Evolutionary conservation across 35 echinoderm and acorn worm species (phyloP).

Genomic region (Hemicentrotus pulcherrimus): DNA sequence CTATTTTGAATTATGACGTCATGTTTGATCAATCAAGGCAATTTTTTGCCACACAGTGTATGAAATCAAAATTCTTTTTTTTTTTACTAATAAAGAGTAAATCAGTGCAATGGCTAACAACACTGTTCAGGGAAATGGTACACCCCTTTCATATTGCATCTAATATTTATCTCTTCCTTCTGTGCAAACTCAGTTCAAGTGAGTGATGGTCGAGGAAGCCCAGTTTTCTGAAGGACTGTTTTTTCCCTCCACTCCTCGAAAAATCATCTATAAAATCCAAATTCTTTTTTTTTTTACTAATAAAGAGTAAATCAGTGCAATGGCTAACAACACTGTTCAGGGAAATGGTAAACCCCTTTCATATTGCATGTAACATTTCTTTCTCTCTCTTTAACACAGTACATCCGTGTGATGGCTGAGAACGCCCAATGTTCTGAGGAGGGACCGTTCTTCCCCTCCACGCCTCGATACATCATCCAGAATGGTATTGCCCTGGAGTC

Average conservation of each 20-base stretch:
- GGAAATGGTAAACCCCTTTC: background rate
- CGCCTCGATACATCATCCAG: constrained; percentile 84
- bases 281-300: no score
- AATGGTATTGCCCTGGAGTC: constrained; percentile 86
- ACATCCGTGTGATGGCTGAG: constrained; percentile 94
- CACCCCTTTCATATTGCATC: no score
- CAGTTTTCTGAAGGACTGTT: background rate
- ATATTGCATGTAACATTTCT: background rate
- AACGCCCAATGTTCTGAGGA: constrained; percentile 97
- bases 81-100: no score
- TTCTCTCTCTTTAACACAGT: constrained; percentile 63
- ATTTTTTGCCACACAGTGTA: no score
- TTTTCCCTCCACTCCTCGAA: background rate
- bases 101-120: no score
- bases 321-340: no score
- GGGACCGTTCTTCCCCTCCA: constrained; percentile 86
- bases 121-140: no score
- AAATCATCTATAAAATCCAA: background rate
- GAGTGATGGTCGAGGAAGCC: background rate
- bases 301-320: no score
- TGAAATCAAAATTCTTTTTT: no score
- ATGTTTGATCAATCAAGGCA: no score
- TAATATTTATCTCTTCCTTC: no score
- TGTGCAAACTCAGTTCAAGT: background rate
- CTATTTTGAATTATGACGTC: no score